Conservation (phyloP, 1,140 invertebrate genomes). For the Musca domestica region DNA sequence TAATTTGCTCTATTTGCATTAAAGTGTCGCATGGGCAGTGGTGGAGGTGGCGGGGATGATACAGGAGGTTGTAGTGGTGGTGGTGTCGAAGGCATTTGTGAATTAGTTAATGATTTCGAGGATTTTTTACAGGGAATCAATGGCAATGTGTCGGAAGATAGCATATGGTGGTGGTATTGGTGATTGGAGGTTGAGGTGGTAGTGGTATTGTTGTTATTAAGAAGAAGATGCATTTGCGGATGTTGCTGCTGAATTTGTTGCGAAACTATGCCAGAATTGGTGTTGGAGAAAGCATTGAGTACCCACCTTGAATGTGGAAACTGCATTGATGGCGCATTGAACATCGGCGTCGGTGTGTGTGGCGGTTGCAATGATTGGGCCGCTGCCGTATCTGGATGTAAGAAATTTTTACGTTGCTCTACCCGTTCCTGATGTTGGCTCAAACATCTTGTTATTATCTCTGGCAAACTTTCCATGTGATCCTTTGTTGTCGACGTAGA, state of each 20-base stretch:
- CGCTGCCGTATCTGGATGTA: conserved; percentile 81
- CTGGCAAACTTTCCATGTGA: conserved; percentile 74
- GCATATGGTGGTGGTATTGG: background rate
- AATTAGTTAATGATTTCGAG: background rate
- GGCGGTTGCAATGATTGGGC: conserved; percentile 51
- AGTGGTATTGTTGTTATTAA: background rate
- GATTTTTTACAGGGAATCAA: conserved; percentile 17
- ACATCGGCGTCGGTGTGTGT: conserved; percentile 51
- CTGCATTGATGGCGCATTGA: conserved; percentile 52
- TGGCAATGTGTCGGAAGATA: conserved; percentile 3
- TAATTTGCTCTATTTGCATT: conserved; percentile 24
- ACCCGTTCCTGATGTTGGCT: conserved; percentile 67
- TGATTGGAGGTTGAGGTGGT: no score
- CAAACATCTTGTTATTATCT: conserved; percentile 72
- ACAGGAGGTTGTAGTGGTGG: background rate
- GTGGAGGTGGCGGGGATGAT: conserved; percentile 11
- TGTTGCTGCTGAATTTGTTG: conserved; percentile 22
- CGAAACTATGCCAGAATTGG: background rate
- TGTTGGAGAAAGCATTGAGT: background rate
- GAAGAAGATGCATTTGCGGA: background rate
- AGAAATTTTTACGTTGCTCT: conserved; percentile 76
- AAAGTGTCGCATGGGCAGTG: conserved; percentile 24
- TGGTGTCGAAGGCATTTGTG: background rate
- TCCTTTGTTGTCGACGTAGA: conserved; percentile 33
- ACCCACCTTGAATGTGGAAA: conserved; percentile 54